Conservation (phyloP, 2,113 vertebrate genomes). For the Donacobius atricapilla region DNA sequence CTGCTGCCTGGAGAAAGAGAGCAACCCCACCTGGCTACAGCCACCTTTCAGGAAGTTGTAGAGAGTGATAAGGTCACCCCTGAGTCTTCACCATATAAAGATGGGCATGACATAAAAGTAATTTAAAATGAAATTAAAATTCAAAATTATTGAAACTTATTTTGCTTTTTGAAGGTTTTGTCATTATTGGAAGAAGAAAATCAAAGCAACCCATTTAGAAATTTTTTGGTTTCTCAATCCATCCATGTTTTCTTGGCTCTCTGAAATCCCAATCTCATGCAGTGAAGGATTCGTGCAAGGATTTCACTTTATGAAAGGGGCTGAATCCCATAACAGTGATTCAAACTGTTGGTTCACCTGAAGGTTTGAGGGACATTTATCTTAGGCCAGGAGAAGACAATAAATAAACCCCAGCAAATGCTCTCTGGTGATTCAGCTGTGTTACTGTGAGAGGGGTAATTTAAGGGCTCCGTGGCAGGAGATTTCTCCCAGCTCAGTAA, state of each 20-base stretch:
- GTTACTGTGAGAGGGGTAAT: neutral
- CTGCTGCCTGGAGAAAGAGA: too few species aligned
- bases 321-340: neutral
- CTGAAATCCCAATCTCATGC: fast-evolving
- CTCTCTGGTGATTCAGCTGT: neutral
- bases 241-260: neutral
- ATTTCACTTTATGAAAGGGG: neutral
- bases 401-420: neutral
- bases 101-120: neutral
- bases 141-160: neutral
- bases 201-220: neutral
- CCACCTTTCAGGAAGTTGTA: too few species aligned
- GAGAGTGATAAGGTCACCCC: too few species aligned
- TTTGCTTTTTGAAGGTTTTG: neutral
- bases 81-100: too few species aligned
- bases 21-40: too few species aligned
- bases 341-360: neutral
- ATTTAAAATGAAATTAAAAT: neutral
- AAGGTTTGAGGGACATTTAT: neutral
- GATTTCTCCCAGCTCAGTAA: neutral
- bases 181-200: neutral
- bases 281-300: neutral
- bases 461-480: neutral
- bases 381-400: neutral
- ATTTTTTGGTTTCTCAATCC: neutral